These are phyloP conservation scores for Kryptolebias marmoratus DNA, from an alignment of 2,113 vertebrate genomes.

Conservation along the genomic window DNA sequence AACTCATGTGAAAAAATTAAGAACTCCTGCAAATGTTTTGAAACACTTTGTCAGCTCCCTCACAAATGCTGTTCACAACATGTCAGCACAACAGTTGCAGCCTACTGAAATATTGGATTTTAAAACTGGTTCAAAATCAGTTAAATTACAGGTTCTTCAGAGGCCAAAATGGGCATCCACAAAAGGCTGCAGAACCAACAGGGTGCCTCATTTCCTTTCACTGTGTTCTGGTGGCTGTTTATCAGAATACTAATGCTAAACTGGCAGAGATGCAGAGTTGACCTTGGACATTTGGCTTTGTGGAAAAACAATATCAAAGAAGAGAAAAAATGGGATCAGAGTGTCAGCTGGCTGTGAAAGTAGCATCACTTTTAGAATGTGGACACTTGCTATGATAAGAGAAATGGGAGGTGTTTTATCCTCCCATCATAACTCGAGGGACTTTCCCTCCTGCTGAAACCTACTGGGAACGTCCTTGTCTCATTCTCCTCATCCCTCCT, in stretches of 20 bases:
- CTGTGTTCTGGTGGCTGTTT: conserved; percentile 29
- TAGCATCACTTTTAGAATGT: background rate
- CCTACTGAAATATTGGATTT: no score
- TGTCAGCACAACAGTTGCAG: no score
- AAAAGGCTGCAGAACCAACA: conserved; percentile 32
- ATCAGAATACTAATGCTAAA: conserved; percentile 64
- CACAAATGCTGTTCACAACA: no score
- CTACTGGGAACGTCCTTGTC: conserved; percentile 62
- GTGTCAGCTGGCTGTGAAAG: conserved; percentile 57
- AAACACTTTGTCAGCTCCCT: no score
- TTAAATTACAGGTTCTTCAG: conserved; percentile 13
- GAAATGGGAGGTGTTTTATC: conserved; percentile 26
- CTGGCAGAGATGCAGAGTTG: conserved; percentile 53
- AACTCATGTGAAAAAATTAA: no score
- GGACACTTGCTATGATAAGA: conserved; percentile 6
- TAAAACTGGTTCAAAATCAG: no score
- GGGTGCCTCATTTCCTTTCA: conserved; percentile 52
- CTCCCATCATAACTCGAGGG: conserved; percentile 36
- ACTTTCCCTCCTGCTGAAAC: conserved; percentile 10
- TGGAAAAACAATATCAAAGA: conserved; percentile 25
- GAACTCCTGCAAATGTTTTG: no score
- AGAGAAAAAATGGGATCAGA: conserved; percentile 25
- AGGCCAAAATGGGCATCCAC: conserved; percentile 46
- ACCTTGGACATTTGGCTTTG: conserved; percentile 65
- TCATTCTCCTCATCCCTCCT: background rate